phyloP scores from a whole-genome alignment of 92 coral and sea anemone genomes.

The Anthopleura xanthogrammica region DNA sequence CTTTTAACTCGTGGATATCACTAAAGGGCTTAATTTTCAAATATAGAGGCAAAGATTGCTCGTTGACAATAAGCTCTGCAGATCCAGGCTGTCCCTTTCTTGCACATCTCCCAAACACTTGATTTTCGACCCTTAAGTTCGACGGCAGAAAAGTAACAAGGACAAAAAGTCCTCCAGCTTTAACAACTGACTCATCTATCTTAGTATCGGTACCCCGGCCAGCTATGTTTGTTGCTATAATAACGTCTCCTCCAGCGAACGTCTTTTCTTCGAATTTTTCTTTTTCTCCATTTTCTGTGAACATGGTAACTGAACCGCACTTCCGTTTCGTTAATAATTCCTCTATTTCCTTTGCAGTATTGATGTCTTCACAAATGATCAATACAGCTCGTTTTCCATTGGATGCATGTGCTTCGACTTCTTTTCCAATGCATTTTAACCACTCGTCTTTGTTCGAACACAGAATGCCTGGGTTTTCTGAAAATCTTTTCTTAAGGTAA shows the following conservation, averaged over 20 bases:
- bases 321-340: background rate
- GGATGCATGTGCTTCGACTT: slow-evolving; percentile 13
- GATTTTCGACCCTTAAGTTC: slow-evolving; percentile 30
- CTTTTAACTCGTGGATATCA: background rate
- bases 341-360: slow-evolving; percentile 10
- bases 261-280: background rate
- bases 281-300: slow-evolving; percentile 3
- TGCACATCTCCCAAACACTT: slow-evolving; percentile 36
- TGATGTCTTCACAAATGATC: slow-evolving; percentile 28
- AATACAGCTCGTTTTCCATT: slow-evolving; percentile 11
- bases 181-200: slow-evolving; percentile 8
- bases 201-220: slow-evolving; percentile 40
- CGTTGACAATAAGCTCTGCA: slow-evolving; percentile 12
- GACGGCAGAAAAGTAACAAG: slow-evolving; percentile 24
- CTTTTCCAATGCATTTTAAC: slow-evolving; percentile 1
- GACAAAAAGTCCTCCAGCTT: slow-evolving; percentile 34
- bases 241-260: slow-evolving; percentile 20
- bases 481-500: slow-evolving; percentile 1
- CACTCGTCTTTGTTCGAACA: slow-evolving; percentile 18
- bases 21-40: background rate
- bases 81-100: slow-evolving; percentile 34
- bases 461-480: slow-evolving; percentile 14
- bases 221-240: slow-evolving; percentile 39
- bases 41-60: slow-evolving; percentile 1
- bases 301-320: background rate